phyloP scores from a whole-genome alignment of 37 sponge, comb jelly and placozoan species.

The Theonella swinhoei region DNA sequence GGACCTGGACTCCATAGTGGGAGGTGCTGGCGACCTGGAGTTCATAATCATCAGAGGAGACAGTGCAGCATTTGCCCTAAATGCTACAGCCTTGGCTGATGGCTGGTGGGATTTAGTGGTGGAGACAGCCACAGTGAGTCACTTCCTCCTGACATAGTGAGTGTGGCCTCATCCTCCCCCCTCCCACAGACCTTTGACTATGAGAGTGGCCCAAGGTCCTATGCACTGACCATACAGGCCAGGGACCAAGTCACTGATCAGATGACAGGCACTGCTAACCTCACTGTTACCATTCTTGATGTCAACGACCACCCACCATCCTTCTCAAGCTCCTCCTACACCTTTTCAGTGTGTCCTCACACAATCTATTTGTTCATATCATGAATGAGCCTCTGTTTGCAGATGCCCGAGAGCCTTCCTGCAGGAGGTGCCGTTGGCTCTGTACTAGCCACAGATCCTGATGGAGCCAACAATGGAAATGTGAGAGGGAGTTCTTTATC shows the following conservation, averaged over 20 bases:
- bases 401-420: constrained; percentile 25
- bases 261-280: neutral
- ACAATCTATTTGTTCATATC: no score
- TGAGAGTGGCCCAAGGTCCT: constrained; percentile 9
- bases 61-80: no score
- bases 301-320: constrained; percentile 37
- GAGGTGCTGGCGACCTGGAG: no score
- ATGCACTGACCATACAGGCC: constrained; percentile 21
- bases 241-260: neutral
- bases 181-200: constrained; percentile 34
- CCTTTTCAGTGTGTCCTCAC: constrained; percentile 10
- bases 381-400: no score
- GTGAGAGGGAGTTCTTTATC: constrained; percentile 1
- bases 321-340: constrained; percentile 26
- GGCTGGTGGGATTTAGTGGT: neutral
- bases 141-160: neutral
- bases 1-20: no score
- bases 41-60: no score
- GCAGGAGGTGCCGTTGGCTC: constrained; percentile 22
- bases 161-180: neutral
- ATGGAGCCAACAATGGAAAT: constrained; percentile 42
- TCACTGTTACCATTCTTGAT: constrained; percentile 30
- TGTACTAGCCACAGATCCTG: constrained; percentile 54
- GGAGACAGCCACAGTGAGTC: neutral
- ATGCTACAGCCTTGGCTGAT: no score